phyloP scores from a whole-genome alignment of 1,140 invertebrate genomes.

The Cyphomyrmex costatus region DNA sequence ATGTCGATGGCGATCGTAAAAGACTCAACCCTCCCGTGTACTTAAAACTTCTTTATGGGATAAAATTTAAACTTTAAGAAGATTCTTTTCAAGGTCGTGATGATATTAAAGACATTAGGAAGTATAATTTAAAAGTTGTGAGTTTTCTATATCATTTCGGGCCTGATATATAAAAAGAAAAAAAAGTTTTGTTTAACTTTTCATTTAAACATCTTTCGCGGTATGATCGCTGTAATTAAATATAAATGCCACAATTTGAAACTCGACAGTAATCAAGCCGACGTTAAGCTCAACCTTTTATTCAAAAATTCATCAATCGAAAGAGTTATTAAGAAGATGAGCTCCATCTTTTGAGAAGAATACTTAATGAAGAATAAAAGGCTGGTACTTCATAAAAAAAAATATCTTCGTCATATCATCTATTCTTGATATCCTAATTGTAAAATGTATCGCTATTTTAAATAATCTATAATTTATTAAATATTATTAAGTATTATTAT shows the following conservation, averaged over 20 bases:
- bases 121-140: slow-evolving; percentile 18
- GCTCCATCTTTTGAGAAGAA: slow-evolving; percentile 19
- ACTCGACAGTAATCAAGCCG: background rate
- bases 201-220: background rate
- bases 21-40: background rate
- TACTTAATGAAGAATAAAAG: slow-evolving; percentile 43
- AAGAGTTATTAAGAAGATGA: slow-evolving; percentile 44
- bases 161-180: background rate
- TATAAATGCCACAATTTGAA: background rate
- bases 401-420: background rate
- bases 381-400: slow-evolving; percentile 29
- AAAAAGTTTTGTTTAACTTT: slow-evolving; percentile 28
- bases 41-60: slow-evolving; percentile 46
- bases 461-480: background rate
- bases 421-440: background rate
- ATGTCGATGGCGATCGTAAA: slow-evolving; percentile 42
- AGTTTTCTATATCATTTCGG: background rate
- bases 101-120: slow-evolving; percentile 31
- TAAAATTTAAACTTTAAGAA: slow-evolving; percentile 39
- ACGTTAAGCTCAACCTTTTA: slow-evolving; percentile 15
- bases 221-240: slow-evolving; percentile 40
- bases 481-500: no score
- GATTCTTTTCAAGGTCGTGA: slow-evolving; percentile 19
- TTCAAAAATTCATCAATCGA: slow-evolving; percentile 52
- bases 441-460: background rate